Base-by-base conservation (phyloP, 2,113 vertebrate species). In the Agapornis roseicollis region DNA sequence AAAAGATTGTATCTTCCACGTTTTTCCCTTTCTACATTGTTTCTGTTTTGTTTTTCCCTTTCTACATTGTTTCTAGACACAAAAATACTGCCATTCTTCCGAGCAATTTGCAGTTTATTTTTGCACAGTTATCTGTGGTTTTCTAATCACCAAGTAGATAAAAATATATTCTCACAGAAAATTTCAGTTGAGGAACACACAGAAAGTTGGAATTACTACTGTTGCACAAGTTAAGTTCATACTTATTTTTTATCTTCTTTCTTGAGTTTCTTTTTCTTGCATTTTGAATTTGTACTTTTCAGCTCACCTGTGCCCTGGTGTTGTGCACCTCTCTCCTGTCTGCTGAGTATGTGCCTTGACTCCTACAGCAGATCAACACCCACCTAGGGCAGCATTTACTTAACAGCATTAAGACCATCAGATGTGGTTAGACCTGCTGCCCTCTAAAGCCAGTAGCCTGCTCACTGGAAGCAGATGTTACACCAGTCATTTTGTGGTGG, bases 381-480 rank as follows among this genome's bases (percentile, higher is more conserved):
- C 76, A 41, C 7, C 1, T 4, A 72, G 64, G 42, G 58, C 35
- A 90, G 76, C 17, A 60, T 82, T 71, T 80, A 42, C 89, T 41
- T 82, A 85, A 24, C 31, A 50, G 69, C 60, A 74, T n/a, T 80
- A 73, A 63, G 47, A 29, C 69, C 65, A 39, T 73, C 95, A 92
- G 86, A 90, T 77, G 80, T 14, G 27, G 24, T 42, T 53, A 84
- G 92, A 82, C 39, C 47, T 50, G 46, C 23, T 85, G 80, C 60
- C 42, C 50, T 86, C n/a, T 10, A 64, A 94, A 73, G 72, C 47
- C 41, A 41, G n/a, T 31, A 41, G 24, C 63, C 61, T 2, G 16
- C 70, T 80, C 65, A 44, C 71, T 88, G 60, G 39, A 88, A 93
- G 78, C 85, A 94, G 81, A 94, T 84, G 90, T 88, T 82, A 46